phyloP scores from a whole-genome alignment of 2,113 vertebrate genomes.

The Scophthalmus maximus region DNA sequence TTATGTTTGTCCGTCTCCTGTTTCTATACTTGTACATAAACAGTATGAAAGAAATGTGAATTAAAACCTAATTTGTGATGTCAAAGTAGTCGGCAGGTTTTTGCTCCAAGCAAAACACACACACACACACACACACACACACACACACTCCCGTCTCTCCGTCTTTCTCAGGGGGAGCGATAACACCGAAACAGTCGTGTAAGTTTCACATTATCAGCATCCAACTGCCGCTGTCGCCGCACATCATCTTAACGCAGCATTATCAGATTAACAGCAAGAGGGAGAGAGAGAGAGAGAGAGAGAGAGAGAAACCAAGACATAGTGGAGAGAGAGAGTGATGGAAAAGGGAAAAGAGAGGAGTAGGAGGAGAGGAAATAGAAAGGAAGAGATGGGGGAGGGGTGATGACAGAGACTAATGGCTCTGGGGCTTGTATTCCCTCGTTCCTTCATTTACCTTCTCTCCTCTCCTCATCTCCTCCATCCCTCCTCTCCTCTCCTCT shows the following conservation, averaged over 20 bases:
- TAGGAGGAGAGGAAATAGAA: constrained; percentile 25
- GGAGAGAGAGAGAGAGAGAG: background rate
- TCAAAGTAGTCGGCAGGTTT: background rate
- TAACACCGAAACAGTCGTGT: background rate
- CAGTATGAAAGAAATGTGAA: too few relatives aligned
- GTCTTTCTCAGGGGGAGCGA: background rate
- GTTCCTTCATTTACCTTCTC: constrained; percentile 41
- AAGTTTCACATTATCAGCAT: constrained; percentile 35
- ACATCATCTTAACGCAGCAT: constrained; percentile 24
- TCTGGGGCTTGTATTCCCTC: constrained; percentile 49
- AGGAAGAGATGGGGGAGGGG: constrained; percentile 44
- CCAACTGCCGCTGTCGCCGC: constrained; percentile 42
- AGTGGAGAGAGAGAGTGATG: constrained; percentile 11
- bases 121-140: background rate
- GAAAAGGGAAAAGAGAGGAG: constrained; percentile 2
- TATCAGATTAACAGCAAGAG: constrained; percentile 37
- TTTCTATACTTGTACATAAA: background rate
- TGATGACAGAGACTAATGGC: constrained; percentile 74
- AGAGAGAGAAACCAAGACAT: constrained; percentile 16
- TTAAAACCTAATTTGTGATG: too few relatives aligned
- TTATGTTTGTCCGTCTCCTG: constrained; percentile 10
- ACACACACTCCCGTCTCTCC: background rate
- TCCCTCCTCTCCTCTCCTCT: constrained; percentile 10
- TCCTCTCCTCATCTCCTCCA: constrained; percentile 19
- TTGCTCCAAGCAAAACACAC: background rate